Evolutionary conservation across 1,140 invertebrate genomes (phyloP).

Genomic region (Heliconius eleuchia): DNA sequence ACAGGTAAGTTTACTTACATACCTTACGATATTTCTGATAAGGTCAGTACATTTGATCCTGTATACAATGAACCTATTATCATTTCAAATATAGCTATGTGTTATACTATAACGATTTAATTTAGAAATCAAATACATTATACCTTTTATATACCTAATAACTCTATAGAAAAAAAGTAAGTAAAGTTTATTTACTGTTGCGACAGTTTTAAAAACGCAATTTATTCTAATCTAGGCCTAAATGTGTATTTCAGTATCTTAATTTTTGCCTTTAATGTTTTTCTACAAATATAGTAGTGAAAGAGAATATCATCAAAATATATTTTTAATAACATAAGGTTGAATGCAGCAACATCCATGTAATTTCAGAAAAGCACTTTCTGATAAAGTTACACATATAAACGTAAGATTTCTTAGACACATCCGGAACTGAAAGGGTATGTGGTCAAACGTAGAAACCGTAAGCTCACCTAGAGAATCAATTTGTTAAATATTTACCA

Average conservation of each 20-base stretch:
- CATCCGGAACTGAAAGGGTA: constrained; percentile 69
- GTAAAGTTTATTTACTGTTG: too few species aligned
- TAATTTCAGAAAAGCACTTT: constrained; percentile 31
- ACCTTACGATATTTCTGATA: constrained; percentile 35
- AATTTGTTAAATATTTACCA: constrained; percentile 74
- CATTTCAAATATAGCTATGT: too few species aligned
- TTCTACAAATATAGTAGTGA: too few species aligned
- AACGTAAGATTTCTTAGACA: constrained; percentile 53
- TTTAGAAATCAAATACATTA: too few species aligned
- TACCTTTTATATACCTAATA: too few species aligned
- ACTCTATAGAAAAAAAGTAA: too few species aligned
- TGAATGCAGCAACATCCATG: neutral
- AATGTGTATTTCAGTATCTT: too few species aligned
- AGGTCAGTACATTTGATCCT: constrained; percentile 35
- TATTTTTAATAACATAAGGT: neutral
- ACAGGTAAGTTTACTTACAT: constrained; percentile 52
- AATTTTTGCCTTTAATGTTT: too few species aligned
- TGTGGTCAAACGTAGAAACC: constrained; percentile 64
- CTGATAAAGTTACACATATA: constrained; percentile 49
- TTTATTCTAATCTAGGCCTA: too few species aligned
- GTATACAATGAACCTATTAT: neutral
- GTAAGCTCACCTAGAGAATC: constrained; percentile 63
- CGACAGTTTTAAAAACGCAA: too few species aligned
- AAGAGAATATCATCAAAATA: neutral
- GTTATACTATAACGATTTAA: too few species aligned